phyloP scores from a whole-genome alignment of 2,888 invertebrate species.

The Crepidodera aurea region DNA sequence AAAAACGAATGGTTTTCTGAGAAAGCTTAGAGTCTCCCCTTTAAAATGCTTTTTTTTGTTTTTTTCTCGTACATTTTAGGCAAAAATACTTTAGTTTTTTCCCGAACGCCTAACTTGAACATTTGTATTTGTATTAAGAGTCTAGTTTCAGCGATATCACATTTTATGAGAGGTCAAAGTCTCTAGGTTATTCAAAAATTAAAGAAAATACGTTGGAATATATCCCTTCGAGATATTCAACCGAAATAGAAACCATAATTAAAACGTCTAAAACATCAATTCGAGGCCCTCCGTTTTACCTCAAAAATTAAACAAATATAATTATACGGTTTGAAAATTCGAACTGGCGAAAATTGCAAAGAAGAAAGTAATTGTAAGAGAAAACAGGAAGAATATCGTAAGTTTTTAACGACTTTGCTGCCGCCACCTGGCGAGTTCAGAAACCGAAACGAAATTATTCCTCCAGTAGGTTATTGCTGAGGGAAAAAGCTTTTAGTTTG shows the following conservation, averaged over 20 bases:
- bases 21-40: no score
- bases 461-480: conserved; percentile 40
- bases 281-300: neutral
- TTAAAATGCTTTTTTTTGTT: no score
- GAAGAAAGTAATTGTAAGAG: conserved; percentile 29
- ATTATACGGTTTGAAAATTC: conserved; percentile 16
- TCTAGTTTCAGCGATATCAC: no score
- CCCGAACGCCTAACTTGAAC: no score
- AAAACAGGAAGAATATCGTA: conserved; percentile 39
- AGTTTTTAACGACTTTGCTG: conserved; percentile 48
- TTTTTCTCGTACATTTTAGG: no score
- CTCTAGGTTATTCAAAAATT: neutral
- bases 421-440: conserved; percentile 56
- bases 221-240: neutral
- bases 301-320: conserved; percentile 13
- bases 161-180: no score
- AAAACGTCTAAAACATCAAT: conserved; percentile 11
- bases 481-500: conserved; percentile 50
- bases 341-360: conserved; percentile 22
- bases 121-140: no score
- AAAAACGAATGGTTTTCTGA: no score
- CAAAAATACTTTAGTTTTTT: no score
- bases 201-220: neutral
- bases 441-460: conserved; percentile 58
- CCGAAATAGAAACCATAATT: no score